These are phyloP conservation scores for Bombus waltoni DNA, from an alignment of 1,140 invertebrate species.

Conservation along the genomic window DNA sequence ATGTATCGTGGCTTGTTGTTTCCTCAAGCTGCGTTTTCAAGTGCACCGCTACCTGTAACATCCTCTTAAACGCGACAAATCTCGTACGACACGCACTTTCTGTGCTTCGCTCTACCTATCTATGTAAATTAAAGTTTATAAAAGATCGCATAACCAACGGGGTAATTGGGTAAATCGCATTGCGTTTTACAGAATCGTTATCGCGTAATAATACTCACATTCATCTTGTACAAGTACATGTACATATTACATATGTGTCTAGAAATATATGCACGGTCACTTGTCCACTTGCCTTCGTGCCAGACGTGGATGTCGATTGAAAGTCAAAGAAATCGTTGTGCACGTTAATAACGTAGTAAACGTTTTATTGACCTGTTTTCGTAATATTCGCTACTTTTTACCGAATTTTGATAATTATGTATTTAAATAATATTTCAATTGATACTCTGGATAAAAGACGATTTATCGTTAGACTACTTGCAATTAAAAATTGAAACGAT, in stretches of 20 bases:
- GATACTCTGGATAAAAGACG: too few species aligned
- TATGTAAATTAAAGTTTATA: slow-evolving; percentile 59
- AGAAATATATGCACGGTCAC: slow-evolving; percentile 23
- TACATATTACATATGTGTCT: slow-evolving; percentile 26
- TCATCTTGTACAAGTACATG: slow-evolving; percentile 58
- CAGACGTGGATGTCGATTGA: not conserved
- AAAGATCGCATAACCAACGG: slow-evolving; percentile 61
- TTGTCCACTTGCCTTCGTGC: not conserved
- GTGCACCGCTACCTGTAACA: not conserved
- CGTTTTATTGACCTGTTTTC: too few species aligned
- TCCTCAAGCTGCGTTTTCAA: not conserved
- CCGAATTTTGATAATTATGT: too few species aligned
- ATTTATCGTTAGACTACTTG: too few species aligned
- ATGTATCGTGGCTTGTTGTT: not conserved
- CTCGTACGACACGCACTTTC: not conserved
- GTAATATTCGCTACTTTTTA: too few species aligned
- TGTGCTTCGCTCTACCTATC: slow-evolving; percentile 22
- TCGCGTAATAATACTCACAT: slow-evolving; percentile 65
- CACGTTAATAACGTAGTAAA: not conserved
- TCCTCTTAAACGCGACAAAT: not conserved
- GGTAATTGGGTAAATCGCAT: slow-evolving; percentile 13
- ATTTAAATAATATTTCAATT: too few species aligned
- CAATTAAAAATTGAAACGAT: too few species aligned
- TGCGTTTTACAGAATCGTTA: slow-evolving; percentile 60
- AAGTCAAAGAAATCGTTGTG: not conserved